Percentiles rank a stretch among this genome's conserved stretches.
Evolutionary conservation across 2,113 vertebrate genomes (phyloP).

Genomic region (Daboia siamensis): DNA sequence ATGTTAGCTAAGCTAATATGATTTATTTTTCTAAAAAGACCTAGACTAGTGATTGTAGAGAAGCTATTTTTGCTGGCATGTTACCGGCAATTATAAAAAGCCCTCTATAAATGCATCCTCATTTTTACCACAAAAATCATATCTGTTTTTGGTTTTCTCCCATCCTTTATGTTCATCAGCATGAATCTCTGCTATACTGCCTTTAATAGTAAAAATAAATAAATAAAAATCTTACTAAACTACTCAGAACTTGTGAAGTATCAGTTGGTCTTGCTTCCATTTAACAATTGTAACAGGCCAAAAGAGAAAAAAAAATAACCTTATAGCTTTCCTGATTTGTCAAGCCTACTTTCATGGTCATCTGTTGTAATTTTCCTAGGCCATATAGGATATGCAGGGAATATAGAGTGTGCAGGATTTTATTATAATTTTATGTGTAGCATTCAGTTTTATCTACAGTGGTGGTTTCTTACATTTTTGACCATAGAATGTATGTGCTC

Average conservation of each 20-base stretch:
- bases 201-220: background rate
- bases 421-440: background rate
- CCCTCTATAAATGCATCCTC: background rate
- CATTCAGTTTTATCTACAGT: background rate
- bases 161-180: background rate
- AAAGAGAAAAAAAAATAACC: background rate
- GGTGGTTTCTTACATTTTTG: background rate
- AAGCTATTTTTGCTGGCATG: background rate
- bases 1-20: background rate
- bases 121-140: background rate
- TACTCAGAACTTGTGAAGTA: background rate
- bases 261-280: background rate
- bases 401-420: background rate
- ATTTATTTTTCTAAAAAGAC: background rate
- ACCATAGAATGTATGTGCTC: background rate
- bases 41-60: background rate
- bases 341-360: background rate
- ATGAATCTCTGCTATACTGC: background rate
- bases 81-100: background rate
- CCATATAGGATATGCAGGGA: background rate
- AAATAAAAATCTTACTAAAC: background rate
- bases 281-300: background rate
- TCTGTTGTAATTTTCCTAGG: background rate
- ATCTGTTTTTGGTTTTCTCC: background rate
- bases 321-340: background rate